Evolutionary conservation across 64 coral and sea anemone species (phyloP), one percentile per base, ranked within the genome.

Genomic region (Acropora yongei): DNA sequence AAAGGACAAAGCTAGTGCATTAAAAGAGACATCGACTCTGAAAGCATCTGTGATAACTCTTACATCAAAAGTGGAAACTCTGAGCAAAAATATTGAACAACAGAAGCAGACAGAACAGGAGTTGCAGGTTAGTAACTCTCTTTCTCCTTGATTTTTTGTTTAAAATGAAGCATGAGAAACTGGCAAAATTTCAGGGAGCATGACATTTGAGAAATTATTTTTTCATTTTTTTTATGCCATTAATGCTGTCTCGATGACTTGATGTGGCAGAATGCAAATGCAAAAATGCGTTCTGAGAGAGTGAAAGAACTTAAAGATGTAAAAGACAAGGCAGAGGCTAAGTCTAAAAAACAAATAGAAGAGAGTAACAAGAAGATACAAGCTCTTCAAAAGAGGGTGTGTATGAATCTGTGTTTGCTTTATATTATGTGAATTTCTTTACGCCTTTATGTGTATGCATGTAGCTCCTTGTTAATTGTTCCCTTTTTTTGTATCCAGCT

Each of bases 291-390:
- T 5, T 47, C 69, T 77, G 97, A 98, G 76, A 98, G 93, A 72
- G 97, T 96, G 5, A 93, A 93, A 77, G 94, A 98, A 79, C 75
- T 98, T 1, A 98, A 98, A 80, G 91, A 98, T 49, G 49, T 79
- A 1, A 93, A 95, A 83, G 94, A 93, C 58, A 93, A 98, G 53
- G 89, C 84, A 47, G 97, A 98, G 43, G 57, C 88, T 5, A 98
- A 98, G 39, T 93, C 94, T 2, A 98, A 98, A 65, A 95, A 98
- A 41, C 90, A 95, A 78, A 78, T 93, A 66, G 97, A 98, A 39
- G 97, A 98, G 41, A 90, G 74, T 42, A 98, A 98, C 88, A 98
- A 98, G 61, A 95, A 95, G 78, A 96, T 98, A 78, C 94, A 98
- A 80, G 89, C 81, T 67, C 89, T 98, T 60, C 97, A 98, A 43